phyloP scores from a whole-genome alignment of 1,140 invertebrate species.

The Magallana ariakensis region DNA sequence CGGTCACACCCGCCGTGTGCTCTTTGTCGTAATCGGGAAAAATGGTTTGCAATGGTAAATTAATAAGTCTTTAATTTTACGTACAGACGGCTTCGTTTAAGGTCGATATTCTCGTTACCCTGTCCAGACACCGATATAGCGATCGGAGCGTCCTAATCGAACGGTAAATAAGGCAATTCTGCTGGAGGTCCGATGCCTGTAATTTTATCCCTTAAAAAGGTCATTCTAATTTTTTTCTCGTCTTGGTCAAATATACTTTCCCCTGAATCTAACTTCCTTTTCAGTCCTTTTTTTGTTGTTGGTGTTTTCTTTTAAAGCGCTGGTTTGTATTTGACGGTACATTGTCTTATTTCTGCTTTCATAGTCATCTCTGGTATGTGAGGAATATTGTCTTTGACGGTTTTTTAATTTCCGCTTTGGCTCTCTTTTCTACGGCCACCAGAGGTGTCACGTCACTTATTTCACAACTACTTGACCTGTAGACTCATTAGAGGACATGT shows the following conservation, averaged over 20 bases:
- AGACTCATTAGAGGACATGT: not conserved
- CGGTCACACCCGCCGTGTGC: no score
- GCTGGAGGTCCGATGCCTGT: constrained; percentile 39
- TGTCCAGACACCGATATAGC: constrained; percentile 49
- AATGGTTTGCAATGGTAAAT: constrained; percentile 40
- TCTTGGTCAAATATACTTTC: not conserved
- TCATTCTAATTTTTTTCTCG: constrained; percentile 30
- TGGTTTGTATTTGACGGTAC: not conserved
- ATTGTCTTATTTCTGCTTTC: constrained; percentile 3
- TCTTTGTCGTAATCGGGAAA: no score
- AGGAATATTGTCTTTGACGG: constrained; percentile 8
- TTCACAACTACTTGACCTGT: not conserved
- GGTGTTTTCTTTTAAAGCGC: not conserved
- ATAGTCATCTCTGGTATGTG: constrained; percentile 16
- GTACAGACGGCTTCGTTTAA: constrained; percentile 37
- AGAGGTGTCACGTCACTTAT: constrained; percentile 41
- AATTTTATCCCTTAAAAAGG: no score
- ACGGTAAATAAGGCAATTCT: constrained; percentile 47
- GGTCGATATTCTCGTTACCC: constrained; percentile 50
- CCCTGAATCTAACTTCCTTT: not conserved
- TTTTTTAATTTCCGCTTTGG: constrained; percentile 37
- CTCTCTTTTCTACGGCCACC: constrained; percentile 47
- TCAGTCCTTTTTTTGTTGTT: not conserved
- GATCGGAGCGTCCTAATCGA: constrained; percentile 38
- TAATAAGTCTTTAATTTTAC: constrained; percentile 46